These are phyloP conservation scores for Cydia strobilella DNA, from an alignment of 1,140 invertebrate genomes.

Conservation along the genomic window DNA sequence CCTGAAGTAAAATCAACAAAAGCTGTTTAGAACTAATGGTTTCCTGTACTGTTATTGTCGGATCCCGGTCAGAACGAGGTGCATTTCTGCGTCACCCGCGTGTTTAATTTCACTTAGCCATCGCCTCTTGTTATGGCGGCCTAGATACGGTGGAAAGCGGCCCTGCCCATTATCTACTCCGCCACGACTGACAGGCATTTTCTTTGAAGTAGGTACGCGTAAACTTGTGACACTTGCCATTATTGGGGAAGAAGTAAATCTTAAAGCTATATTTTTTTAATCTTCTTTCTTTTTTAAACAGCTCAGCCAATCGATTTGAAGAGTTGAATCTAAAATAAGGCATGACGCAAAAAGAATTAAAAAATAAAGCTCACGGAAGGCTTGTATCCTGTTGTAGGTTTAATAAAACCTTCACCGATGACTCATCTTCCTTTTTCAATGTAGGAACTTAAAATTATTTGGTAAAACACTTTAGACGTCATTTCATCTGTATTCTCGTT, in stretches of 20 bases:
- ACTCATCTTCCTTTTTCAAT: background rate
- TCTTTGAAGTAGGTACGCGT: constrained; percentile 4
- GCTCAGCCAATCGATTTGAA: background rate
- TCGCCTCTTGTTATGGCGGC: constrained; percentile 57
- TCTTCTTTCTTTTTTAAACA: too few species aligned
- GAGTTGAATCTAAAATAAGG: background rate
- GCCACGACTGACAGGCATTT: constrained; percentile 35
- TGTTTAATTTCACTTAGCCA: constrained; percentile 68
- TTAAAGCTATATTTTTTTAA: too few species aligned
- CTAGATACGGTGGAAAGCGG: constrained; percentile 60
- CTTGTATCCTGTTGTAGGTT: background rate
- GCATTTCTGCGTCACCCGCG: constrained; percentile 44
- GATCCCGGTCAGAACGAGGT: constrained; percentile 17
- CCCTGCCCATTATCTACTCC: constrained; percentile 56
- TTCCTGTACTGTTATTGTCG: constrained; percentile 11
- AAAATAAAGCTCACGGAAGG: background rate
- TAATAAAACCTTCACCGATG: background rate
- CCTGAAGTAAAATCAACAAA: background rate
- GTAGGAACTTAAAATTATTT: background rate
- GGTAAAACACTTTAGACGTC: background rate
- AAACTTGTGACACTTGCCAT: constrained; percentile 16
- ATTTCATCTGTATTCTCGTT: background rate
- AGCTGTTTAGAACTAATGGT: constrained; percentile 14
- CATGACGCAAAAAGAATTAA: background rate
- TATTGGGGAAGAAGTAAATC: background rate